Conservation (phyloP, 2,113 vertebrate genomes). For the Nettapus auritus region DNA sequence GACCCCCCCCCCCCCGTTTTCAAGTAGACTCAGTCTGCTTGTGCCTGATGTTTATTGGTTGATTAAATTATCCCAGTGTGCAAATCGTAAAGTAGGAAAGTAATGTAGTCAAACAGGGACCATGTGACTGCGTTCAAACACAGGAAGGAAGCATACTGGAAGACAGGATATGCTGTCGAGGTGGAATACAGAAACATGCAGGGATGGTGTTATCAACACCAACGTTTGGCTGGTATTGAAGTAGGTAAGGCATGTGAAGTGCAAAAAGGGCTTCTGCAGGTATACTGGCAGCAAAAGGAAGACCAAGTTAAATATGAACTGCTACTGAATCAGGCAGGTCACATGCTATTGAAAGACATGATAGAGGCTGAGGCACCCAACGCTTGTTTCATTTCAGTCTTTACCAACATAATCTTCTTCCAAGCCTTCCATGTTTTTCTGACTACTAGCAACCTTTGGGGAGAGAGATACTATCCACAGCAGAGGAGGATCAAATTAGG, state of each 20-base stretch:
- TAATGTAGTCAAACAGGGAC: not conserved
- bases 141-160: not conserved
- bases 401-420: not conserved
- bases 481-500: not conserved
- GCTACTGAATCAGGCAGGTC: not conserved
- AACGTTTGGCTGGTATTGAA: not conserved
- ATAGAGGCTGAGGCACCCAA: not conserved
- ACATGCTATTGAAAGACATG: not conserved
- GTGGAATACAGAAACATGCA: not conserved
- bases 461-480: not conserved
- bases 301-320: not conserved
- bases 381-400: not conserved
- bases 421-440: not conserved
- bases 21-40: not conserved
- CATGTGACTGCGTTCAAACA: not conserved
- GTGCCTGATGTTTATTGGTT: not conserved
- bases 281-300: not conserved
- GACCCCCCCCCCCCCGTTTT: not conserved
- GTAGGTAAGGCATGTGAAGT: not conserved
- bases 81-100: not conserved
- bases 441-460: not conserved
- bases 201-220: not conserved
- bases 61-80: not conserved
- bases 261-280: not conserved
- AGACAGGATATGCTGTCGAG: not conserved